phyloP scores from a whole-genome alignment of 2,113 vertebrate species.

The Megaceryle maxima region DNA sequence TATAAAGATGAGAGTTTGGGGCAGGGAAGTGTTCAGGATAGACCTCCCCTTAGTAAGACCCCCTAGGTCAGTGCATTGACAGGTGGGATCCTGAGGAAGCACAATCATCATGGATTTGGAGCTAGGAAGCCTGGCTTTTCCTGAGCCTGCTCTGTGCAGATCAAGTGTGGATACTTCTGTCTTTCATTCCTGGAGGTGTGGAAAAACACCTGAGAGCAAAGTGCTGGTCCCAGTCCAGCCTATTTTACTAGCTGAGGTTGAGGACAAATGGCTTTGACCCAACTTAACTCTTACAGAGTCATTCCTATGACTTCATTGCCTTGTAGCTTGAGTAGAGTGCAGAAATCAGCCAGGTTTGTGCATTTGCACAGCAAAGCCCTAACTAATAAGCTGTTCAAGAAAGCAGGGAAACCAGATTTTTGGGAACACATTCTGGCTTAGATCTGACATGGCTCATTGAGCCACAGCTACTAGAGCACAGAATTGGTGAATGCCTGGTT shows the following conservation, averaged over 20 bases:
- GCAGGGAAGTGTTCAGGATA: neutral
- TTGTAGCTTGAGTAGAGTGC: neutral
- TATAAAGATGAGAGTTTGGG: neutral
- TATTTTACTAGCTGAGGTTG: neutral
- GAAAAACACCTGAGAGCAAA: neutral
- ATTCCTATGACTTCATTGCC: neutral
- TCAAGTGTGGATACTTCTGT: neutral
- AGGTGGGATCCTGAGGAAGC: fast-evolving
- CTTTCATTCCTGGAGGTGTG: neutral
- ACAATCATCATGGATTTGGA: neutral
- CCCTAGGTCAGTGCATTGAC: neutral
- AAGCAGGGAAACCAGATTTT: neutral
- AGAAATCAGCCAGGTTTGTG: neutral
- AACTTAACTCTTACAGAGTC: neutral
- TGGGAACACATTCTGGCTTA: neutral
- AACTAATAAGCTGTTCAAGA: neutral
- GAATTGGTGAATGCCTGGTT: neutral
- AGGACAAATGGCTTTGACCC: neutral
- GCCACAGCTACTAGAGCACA: neutral
- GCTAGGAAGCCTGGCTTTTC: neutral
- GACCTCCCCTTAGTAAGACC: neutral
- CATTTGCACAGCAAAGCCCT: neutral
- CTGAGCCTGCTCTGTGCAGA: neutral
- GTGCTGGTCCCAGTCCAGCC: neutral
- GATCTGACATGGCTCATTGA: neutral